Evolutionary conservation across 2,113 vertebrate genomes (phyloP).

Genomic region (Hypocryptadius cinnamomeus): DNA sequence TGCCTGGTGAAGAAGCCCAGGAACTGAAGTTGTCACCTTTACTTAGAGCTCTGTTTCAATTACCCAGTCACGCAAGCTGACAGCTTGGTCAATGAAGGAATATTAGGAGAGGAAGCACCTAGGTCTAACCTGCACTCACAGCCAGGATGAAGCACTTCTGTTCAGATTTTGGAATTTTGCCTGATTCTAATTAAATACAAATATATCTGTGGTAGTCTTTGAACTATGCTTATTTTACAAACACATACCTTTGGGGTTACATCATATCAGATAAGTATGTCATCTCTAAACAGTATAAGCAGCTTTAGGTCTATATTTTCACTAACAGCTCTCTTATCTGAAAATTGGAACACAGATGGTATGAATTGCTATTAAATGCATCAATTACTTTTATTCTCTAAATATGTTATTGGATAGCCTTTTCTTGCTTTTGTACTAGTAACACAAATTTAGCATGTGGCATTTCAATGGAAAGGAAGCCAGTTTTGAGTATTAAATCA

Average conservation of each 20-base stretch:
- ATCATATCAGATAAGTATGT: conserved; percentile 66
- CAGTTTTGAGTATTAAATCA: not conserved
- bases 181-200: conserved; percentile 63
- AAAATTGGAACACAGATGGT: conserved; percentile 48
- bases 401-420: not conserved
- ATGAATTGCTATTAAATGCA: conserved; percentile 50
- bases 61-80: not conserved
- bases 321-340: conserved; percentile 58
- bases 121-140: not conserved
- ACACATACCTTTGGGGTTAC: conserved; percentile 48
- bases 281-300: conserved; percentile 38
- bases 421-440: conserved; percentile 11
- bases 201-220: conserved; percentile 55
- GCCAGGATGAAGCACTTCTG: not conserved
- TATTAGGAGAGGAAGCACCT: not conserved
- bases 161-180: conserved; percentile 51
- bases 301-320: conserved; percentile 55
- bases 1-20: not conserved
- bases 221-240: conserved; percentile 57
- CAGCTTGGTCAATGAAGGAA: not conserved
- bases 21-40: not conserved
- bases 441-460: not conserved
- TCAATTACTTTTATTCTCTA: conserved; percentile 47
- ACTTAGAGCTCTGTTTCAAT: not conserved
- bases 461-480: not conserved